Percentiles rank a stretch among this genome's conserved stretches.
Conservation (phyloP, 2,113 vertebrate genomes). For the Picathartes gymnocephalus region DNA sequence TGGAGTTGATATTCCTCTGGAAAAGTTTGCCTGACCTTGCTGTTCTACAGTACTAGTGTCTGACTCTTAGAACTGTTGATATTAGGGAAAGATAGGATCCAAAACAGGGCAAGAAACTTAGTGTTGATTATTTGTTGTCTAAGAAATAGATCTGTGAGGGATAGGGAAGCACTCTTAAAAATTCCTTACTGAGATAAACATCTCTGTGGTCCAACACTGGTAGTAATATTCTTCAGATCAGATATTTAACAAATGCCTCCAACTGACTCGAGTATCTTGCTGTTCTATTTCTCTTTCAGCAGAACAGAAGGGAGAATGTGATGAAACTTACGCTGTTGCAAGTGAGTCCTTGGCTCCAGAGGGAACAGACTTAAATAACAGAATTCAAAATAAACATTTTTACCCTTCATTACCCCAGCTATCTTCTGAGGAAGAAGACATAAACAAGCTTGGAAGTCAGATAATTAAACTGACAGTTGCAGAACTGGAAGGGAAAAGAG, state of each 20-base stretch:
- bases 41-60: not conserved
- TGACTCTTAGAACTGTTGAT: not conserved
- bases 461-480: constrained; percentile 58
- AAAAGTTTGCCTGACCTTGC: not conserved
- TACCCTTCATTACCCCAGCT: constrained; percentile 64
- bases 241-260: not conserved
- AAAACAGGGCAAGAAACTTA: not conserved
- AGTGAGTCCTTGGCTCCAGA: constrained; percentile 58
- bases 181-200: not conserved
- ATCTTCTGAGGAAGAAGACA: constrained; percentile 59
- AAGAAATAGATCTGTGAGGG: not conserved
- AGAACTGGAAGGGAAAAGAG: constrained; percentile 59
- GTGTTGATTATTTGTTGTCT: not conserved
- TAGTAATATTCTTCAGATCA: not conserved
- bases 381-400: constrained; percentile 59
- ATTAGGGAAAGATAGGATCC: not conserved
- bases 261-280: not conserved
- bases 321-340: constrained; percentile 63
- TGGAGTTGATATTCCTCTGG: not conserved
- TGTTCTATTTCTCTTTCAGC: constrained; percentile 72
- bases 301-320: constrained; percentile 70
- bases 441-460: constrained; percentile 66
- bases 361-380: constrained; percentile 74
- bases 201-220: not conserved
- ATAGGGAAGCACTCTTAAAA: not conserved